Percentiles rank a stretch among this genome's conserved stretches.
These are phyloP conservation scores for Morone chrysops DNA, from an alignment of 2,113 vertebrate genomes.

Conservation along the genomic window DNA sequence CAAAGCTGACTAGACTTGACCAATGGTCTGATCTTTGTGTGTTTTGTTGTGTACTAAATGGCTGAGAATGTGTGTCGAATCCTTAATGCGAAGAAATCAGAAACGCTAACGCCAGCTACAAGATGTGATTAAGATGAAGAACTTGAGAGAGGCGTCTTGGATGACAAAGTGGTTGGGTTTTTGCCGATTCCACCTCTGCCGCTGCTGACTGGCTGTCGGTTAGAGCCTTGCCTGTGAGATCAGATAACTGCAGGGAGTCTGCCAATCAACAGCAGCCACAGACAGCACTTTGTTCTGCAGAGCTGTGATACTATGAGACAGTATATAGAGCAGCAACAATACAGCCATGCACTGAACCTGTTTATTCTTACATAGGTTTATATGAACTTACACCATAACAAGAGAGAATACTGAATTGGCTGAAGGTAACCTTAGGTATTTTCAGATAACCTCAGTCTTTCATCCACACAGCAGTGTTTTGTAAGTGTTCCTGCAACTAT, in stretches of 20 bases:
- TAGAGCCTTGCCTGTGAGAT: conserved; percentile 56
- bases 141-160: conserved; percentile 55
- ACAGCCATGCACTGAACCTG: neutral
- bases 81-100: conserved; percentile 48
- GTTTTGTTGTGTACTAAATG: neutral
- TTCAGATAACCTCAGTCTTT: neutral
- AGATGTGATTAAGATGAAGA: conserved; percentile 77
- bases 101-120: conserved; percentile 27
- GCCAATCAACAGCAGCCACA: conserved; percentile 63
- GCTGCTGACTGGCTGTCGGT: conserved; percentile 68
- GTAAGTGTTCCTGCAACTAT: neutral
- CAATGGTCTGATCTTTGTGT: conserved; percentile 4
- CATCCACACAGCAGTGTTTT: neutral
- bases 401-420: neutral
- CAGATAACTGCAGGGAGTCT: conserved; percentile 68
- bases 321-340: conserved; percentile 11
- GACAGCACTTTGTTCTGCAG: conserved; percentile 46
- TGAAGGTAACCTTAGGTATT: too few relatives aligned
- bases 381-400: conserved; percentile 5
- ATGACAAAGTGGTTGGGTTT: conserved; percentile 63
- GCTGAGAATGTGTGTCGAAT: conserved; percentile 12
- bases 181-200: conserved; percentile 45
- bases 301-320: conserved; percentile 28
- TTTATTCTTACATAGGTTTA: neutral
- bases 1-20: conserved; percentile 17